Evolutionary conservation across 2,797 vertebrate species (phyloP).

Genomic region (Limnodromus scolopaceus): DNA sequence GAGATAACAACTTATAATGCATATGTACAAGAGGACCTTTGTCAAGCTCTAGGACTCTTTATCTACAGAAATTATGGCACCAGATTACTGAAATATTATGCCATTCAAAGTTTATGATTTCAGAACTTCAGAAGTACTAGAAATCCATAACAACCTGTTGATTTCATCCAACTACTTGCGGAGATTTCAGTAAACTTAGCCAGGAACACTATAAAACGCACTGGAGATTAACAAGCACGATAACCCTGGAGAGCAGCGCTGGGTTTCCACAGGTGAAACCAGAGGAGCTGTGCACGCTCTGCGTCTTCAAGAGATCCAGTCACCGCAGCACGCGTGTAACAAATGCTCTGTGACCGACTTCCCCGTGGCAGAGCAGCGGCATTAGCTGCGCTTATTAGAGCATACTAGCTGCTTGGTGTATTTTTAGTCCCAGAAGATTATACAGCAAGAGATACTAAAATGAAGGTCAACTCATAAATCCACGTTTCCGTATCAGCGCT

Average conservation of each 20-base stretch:
- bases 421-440: conserved; percentile 16
- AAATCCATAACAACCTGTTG: not conserved
- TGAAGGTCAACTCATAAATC: conserved; percentile 46
- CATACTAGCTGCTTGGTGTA: not conserved
- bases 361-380: not conserved
- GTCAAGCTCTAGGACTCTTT: not conserved
- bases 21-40: not conserved
- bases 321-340: not conserved
- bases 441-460: not conserved
- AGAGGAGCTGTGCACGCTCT: not conserved
- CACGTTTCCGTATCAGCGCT: not conserved
- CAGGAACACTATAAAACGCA: not conserved
- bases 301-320: not conserved
- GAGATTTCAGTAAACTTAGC: conserved; percentile 30
- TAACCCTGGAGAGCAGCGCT: not conserved
- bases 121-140: not conserved
- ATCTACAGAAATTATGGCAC: not conserved
- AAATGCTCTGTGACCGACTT: rapidly evolving
- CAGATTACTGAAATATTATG: not conserved
- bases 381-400: not conserved
- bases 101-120: not conserved
- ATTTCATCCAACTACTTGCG: not conserved
- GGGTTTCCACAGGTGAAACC: conserved; percentile 2
- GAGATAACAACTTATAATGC: not conserved
- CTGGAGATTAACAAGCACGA: conserved; percentile 43